A percentile compares a stretch with the other conserved stretches of the same genome.
Conservation (phyloP, 2,113 vertebrate species). For the Mormyrus lacerda region DNA sequence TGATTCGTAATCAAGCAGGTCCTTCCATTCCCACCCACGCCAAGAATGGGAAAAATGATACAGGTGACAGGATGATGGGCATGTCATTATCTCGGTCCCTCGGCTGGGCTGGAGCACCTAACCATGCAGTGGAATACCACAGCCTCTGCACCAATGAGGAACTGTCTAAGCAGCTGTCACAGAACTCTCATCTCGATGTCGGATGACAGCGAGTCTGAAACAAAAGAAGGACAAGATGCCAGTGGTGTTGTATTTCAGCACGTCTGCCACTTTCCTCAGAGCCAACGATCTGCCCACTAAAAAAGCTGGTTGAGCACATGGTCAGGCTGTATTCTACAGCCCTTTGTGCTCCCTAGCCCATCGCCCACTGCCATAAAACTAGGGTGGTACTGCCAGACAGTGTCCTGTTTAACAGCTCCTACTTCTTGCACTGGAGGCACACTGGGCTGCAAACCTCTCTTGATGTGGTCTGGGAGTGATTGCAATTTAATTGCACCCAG, state of each 20-base stretch:
- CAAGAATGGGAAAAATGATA: conserved; percentile 42
- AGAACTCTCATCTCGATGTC: conserved; percentile 12
- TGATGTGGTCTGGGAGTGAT: conserved; percentile 66
- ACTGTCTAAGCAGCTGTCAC: conserved; percentile 37
- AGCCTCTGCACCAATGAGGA: conserved; percentile 30
- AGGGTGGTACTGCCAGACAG: conserved; percentile 53
- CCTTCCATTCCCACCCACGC: conserved; percentile 47
- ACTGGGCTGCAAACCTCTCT: conserved; percentile 59
- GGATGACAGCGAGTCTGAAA: conserved; percentile 9
- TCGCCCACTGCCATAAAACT: not conserved
- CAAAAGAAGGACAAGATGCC: conserved; percentile 21
- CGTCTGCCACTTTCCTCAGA: conserved; percentile 11
- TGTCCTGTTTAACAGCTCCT: conserved; percentile 36
- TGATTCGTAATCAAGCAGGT: not conserved
- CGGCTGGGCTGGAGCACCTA: conserved; percentile 45
- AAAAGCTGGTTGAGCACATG: not conserved
- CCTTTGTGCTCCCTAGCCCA: not conserved
- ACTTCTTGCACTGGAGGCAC: conserved; percentile 60
- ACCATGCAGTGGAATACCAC: conserved; percentile 34
- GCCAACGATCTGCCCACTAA: not conserved
- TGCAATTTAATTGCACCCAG: conserved; percentile 67
- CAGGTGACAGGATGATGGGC: conserved; percentile 48
- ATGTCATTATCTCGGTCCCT: conserved; percentile 58
- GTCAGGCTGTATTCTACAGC: not conserved
- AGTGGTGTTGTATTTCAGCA: conserved; percentile 10